Evolutionary conservation across 2,797 vertebrate species (phyloP).

Genomic region (Atherinosoma microstoma): DNA sequence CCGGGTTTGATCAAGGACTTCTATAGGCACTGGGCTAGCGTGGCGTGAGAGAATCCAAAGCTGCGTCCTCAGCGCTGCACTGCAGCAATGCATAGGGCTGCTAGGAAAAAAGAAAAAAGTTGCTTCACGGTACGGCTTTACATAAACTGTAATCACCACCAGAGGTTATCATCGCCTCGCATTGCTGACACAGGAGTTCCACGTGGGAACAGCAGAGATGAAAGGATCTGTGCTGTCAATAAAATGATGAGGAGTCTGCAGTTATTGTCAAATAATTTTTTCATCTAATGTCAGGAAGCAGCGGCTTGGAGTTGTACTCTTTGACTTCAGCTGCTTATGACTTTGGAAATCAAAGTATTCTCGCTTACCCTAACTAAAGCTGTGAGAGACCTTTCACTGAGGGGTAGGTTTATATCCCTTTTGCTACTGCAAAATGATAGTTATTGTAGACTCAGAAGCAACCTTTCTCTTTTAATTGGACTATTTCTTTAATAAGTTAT

Average conservation of each 20-base stretch:
- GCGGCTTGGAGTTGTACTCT: conserved; percentile 12
- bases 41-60: background rate
- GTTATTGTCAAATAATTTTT: conserved; percentile 19
- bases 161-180: conserved; percentile 23
- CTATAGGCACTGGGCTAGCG: background rate
- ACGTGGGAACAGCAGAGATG: conserved; percentile 36
- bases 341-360: conserved; percentile 1
- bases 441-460: conserved; percentile 2
- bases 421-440: background rate
- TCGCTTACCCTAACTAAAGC: background rate
- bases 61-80: conserved; percentile 24
- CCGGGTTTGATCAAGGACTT: background rate
- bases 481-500: background rate
- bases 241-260: conserved; percentile 3
- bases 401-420: background rate
- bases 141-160: conserved; percentile 57
- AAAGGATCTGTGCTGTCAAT: conserved; percentile 53
- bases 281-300: conserved; percentile 24
- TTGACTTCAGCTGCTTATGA: conserved; percentile 6
- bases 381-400: conserved; percentile 8
- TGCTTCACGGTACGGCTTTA: conserved; percentile 46
- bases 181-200: conserved; percentile 58
- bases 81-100: conserved; percentile 7
- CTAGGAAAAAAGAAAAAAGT: background rate
- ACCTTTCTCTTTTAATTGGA: background rate